phyloP scores from a whole-genome alignment of 2,113 vertebrate genomes.

The Clarias macrocephalus region DNA sequence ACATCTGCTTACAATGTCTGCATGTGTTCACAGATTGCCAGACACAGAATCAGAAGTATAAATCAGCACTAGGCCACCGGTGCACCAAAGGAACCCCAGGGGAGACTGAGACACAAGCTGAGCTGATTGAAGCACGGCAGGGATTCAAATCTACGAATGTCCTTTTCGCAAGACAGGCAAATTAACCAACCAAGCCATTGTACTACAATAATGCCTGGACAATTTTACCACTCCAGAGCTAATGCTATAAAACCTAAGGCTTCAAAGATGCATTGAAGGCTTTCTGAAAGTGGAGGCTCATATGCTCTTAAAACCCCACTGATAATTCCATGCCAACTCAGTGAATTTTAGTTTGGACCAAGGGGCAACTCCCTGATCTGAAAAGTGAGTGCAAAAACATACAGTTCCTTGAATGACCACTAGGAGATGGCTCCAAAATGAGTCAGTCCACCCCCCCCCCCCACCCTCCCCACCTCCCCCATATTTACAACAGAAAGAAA shows the following conservation, averaged over 20 bases:
- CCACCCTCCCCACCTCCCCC: too few relatives aligned
- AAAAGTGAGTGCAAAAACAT: too few relatives aligned
- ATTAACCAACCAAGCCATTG: neutral
- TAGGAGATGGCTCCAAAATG: too few relatives aligned
- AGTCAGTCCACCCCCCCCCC: too few relatives aligned
- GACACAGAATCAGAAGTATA: neutral
- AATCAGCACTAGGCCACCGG: neutral
- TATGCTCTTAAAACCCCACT: neutral
- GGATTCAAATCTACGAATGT: neutral
- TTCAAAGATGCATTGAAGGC: neutral
- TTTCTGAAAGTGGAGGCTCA: neutral
- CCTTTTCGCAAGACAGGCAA: neutral
- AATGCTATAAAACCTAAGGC: neutral
- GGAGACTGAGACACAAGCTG: neutral
- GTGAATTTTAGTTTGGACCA: neutral
- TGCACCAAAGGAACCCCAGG: neutral
- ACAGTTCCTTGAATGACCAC: too few relatives aligned
- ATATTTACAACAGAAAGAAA: too few relatives aligned
- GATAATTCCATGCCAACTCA: neutral
- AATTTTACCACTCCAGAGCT: neutral
- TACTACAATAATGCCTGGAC: neutral
- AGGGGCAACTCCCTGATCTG: too few relatives aligned
- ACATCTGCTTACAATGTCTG: neutral
- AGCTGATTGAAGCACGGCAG: neutral
- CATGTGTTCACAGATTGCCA: neutral